A percentile compares a stretch with the other conserved stretches of the same genome.
Evolutionary conservation across 2,797 vertebrate species (phyloP).

Genomic region (Lindbergichthys nudifrons): DNA sequence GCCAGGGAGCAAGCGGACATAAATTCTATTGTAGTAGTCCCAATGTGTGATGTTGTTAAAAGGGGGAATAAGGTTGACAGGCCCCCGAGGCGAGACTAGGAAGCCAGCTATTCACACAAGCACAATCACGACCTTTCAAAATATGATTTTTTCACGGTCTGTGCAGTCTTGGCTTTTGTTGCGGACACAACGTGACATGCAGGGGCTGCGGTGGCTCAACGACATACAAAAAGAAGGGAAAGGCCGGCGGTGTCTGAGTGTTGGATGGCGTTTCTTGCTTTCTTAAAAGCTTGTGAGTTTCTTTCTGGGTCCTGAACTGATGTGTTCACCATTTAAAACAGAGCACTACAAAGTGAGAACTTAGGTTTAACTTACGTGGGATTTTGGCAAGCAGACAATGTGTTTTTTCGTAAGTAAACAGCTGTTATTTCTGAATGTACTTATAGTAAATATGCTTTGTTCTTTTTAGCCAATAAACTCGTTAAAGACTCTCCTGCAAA

Average conservation of each 20-base stretch:
- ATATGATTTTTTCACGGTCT: conserved; percentile 67
- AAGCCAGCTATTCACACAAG: conserved; percentile 70
- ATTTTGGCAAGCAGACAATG: conserved; percentile 6
- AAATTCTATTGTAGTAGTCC: conserved; percentile 65
- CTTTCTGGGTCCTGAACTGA: conserved; percentile 30
- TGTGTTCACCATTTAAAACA: conserved; percentile 15
- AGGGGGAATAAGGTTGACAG: conserved; percentile 68
- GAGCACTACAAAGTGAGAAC: not conserved
- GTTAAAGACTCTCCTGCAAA: not conserved
- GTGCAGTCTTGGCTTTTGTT: conserved; percentile 69
- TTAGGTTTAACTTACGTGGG: not conserved
- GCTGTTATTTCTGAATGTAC: not conserved
- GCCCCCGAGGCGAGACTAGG: conserved; percentile 56
- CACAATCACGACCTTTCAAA: conserved; percentile 75
- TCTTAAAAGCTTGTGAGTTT: conserved; percentile 46
- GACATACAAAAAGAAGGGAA: conserved; percentile 52
- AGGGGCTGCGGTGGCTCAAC: conserved; percentile 31
- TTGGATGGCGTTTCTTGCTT: conserved; percentile 44
- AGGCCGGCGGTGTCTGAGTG: conserved; percentile 41
- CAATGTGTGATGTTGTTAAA: conserved; percentile 65
- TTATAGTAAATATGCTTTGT: not conserved
- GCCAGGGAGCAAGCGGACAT: conserved; percentile 43
- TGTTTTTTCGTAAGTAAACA: conserved; percentile 6
- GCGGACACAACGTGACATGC: conserved; percentile 64
- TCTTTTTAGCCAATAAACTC: no score